phyloP scores from a whole-genome alignment of 2,888 invertebrate genomes.

The Callosobruchus maculatus region DNA sequence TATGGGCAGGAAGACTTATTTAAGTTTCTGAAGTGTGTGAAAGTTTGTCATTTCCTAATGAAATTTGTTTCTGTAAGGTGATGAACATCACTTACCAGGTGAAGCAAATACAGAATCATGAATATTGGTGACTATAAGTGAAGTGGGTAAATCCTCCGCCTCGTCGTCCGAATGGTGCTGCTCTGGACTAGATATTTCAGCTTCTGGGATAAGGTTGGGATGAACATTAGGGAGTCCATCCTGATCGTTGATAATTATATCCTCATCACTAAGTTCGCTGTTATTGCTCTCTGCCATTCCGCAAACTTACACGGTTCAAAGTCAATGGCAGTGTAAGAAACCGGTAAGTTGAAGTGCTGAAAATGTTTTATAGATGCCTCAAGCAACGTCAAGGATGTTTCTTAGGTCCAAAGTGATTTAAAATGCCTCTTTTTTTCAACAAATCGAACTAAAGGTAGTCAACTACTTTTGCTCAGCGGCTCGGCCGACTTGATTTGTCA shows the following conservation, averaged over 20 bases:
- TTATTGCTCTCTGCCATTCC: constrained; percentile 40
- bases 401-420: not conserved
- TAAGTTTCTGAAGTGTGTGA: too few species aligned
- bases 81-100: constrained; percentile 32
- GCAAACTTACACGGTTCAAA: not conserved
- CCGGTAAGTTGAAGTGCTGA: not conserved
- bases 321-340: not conserved
- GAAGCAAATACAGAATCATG: constrained; percentile 72
- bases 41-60: not conserved
- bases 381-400: not conserved
- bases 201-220: constrained; percentile 70
- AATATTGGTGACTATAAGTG: constrained; percentile 86
- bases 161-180: constrained; percentile 60
- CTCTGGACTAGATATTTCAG: constrained; percentile 63
- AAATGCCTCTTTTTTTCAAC: not conserved
- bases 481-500: not conserved
- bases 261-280: constrained; percentile 54
- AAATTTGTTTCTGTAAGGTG: not conserved
- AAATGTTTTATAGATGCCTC: not conserved
- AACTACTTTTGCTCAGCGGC: not conserved
- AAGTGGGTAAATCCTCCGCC: constrained; percentile 82
- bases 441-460: not conserved
- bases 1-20: too few species aligned
- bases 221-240: constrained; percentile 84
- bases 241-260: constrained; percentile 80